Base-by-base conservation (phyloP, 2,113 vertebrate genomes). In the Pachyramphus minor region DNA sequence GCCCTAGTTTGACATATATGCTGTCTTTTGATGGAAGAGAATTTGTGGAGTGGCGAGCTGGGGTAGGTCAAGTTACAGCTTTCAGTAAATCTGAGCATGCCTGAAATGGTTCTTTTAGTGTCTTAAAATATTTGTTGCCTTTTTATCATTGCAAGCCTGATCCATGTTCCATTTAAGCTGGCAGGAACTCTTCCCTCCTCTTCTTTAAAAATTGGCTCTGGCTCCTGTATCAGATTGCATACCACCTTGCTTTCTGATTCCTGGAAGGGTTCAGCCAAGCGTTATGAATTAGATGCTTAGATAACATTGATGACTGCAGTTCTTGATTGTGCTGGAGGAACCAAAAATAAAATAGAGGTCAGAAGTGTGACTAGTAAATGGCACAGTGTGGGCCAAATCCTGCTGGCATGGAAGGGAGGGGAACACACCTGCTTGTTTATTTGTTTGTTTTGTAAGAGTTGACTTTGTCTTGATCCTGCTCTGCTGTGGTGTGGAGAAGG, bases 201-300 rank as follows among this genome's bases (percentile, higher is more conserved):
- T 84, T 94, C 79, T 90, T 88, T 86, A 89, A 92, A 84, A 92
- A 78, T 76, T 93, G 88, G 93, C 95, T 88, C 83, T 4, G 11
- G 44, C 76, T 41, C 56, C 58, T 1, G 4, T 92, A 92, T 97
- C 93, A 78, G 69, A 50, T 96, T 95, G 90, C 93, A 96, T 49
- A 87, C 86, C 85, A 95, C 95, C 93, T 97, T 95, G 69, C 78
- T 82, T 92, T 92, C 86, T 95, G 76, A 90, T 95, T 96, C 95
- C 90, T 96, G 92, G 96, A 94, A 94, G 73, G 92, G 90, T 92
- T 96, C 93, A 96, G 92, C 92, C 90, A 96, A 95, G 88, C 90
- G 1, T 96, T 95, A 92, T 93, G 93, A 96, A 95, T 96, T 93
- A 95, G 95, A 95, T 96, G 88, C 80, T 94, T 68, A 87, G 96